phyloP scores from a whole-genome alignment of 1,140 invertebrate species.

The Trachelipus rathkii region DNA sequence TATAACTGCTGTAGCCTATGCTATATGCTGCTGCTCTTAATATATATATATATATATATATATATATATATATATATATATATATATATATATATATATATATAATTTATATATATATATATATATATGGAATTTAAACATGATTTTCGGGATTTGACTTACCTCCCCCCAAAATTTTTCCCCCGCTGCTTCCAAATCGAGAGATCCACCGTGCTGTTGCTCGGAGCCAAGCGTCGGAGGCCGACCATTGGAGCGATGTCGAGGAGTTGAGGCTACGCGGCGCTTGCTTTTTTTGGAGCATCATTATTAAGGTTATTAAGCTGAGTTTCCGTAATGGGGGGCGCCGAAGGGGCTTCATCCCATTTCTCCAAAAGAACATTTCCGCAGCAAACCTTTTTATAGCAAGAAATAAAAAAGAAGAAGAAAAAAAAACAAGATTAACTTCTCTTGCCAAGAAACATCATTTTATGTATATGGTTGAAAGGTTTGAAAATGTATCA shows the following conservation, averaged over 20 bases:
- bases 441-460: too few relatives aligned
- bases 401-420: neutral
- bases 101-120: too few relatives aligned
- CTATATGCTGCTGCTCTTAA: too few relatives aligned
- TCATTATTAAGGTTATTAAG: neutral
- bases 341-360: slow-evolving; percentile 60
- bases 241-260: slow-evolving; percentile 20
- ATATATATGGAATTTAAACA: too few relatives aligned
- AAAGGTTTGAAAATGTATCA: too few relatives aligned
- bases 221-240: slow-evolving; percentile 2
- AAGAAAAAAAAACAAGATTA: neutral
- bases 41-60: slow-evolving; percentile 22
- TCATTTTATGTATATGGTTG: too few relatives aligned
- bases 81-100: too few relatives aligned
- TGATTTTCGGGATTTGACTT: neutral
- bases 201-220: slow-evolving; percentile 20
- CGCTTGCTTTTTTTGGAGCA: neutral
- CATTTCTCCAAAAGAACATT: slow-evolving; percentile 73
- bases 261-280: slow-evolving; percentile 14
- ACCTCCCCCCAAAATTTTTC: slow-evolving; percentile 31
- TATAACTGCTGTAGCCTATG: too few relatives aligned
- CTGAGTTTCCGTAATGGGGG: slow-evolving; percentile 64
- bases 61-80: slow-evolving; percentile 13
- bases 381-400: neutral
- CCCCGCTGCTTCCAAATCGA: slow-evolving; percentile 23